Evolutionary conservation across 2,888 invertebrate genomes (phyloP), one percentile per base, ranked within the genome.

Genomic region (Autographa gamma): DNA sequence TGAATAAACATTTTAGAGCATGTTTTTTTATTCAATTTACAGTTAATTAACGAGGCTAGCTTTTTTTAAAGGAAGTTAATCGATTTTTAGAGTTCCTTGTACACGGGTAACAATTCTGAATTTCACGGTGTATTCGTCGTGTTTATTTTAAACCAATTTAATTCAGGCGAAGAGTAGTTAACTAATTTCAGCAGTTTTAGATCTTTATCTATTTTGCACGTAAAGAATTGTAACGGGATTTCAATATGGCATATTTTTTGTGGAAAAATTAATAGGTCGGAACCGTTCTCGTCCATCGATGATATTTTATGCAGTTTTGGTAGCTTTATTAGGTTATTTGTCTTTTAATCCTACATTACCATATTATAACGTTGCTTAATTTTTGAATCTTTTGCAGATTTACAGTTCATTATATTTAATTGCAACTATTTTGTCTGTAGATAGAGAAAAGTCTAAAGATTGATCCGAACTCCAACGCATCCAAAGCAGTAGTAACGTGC

Each of bases 1-100:
- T 79, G 77, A 76, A 77, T 74, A 81, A 81, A 71, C 63, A 71
- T 73, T 77, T 76, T 62, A 63, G 48, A 59, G 61, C 18, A 14
- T 31, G 14, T 71, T 63, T 75, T 76, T 71, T 73, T 71, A 65
- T n/a, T 34, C n/a, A 31, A 62, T 63, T 69, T 64, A 74, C 74
- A 74, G 75, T 83, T 81, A 74, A 81, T 79, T 73, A 77, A 76
- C 59, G 41, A 72, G 48, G 59, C 41, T 31, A 52, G 41, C 66
- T 69, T 69, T 79, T 77, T 68, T 14, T 34, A 38, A 19, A 58
- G 63, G 69, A 58, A 58, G 43, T 60, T 68, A 71, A 79, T 79
- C 31, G 25, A 60, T 71, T 66, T 79, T 69, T 67, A 64, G 66
- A 63, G 73, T 56, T 64, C 58, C 61, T 64, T 56, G 54, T 63